Base-by-base conservation (phyloP, 2,113 vertebrate genomes). In the Xiphophorus hellerii region DNA sequence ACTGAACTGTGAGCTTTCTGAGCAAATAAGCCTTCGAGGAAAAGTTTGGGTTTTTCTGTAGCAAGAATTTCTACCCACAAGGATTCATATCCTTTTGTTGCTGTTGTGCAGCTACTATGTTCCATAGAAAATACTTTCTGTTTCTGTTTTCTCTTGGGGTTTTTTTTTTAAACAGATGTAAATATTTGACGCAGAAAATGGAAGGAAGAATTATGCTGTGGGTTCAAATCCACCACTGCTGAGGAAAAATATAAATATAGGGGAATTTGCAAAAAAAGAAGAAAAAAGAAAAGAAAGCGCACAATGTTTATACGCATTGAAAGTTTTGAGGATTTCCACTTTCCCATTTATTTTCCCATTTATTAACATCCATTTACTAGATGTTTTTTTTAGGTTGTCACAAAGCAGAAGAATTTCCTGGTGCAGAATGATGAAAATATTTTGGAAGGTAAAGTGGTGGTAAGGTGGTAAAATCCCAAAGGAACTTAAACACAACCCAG, bases 1-100 rank as follows among this genome's bases (percentile, higher is more conserved):
- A 82, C 71, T 81, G 66, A 69, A 76, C 84, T 77, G 44, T 66
- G 70, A 70, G 63, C 71, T 80, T 51, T 76, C 61, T 69, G 80
- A 77, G 78, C 71, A 62, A 71, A 71, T 75, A 78, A 17, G 61
- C 77, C 83, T 87, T 87, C 61, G 22, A 67, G 71, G 71, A 83
- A 88, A 86, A 84, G 74, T 54, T 29, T 79, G 78, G 86, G 80
- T 72, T 87, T 90, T 87, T 80, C 84, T 76, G 4, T 84, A 58
- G 69, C 39, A 84, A 84, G 68, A 86, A 77, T 82, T 73, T 77
- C 63, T 70, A 76, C 35, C 51, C 77, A 76, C 69, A 27, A 71
- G 82, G 39, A 68, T 61, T 75, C 20, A 7, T 39, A 25, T 82
- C 44, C 82, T 71, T 37, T 66, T 73, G 77, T 51, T 66, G 25